These are phyloP conservation scores for Ceyx cyanopectus DNA, from an alignment of 2,113 vertebrate genomes.

Conservation along the genomic window DNA sequence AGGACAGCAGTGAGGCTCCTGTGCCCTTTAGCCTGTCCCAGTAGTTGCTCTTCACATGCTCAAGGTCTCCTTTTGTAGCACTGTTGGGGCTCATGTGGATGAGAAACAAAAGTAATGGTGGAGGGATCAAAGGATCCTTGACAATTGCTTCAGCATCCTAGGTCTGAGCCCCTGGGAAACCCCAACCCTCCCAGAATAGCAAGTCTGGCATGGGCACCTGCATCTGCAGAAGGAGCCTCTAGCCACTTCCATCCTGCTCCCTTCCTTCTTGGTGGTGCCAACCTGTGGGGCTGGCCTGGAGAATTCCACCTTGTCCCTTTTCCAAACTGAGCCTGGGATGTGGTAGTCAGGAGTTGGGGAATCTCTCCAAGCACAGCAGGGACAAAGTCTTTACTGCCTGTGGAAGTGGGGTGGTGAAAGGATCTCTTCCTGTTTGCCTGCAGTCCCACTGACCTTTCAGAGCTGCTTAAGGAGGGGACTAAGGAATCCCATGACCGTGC, in stretches of 20 bases:
- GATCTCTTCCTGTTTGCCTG: not conserved
- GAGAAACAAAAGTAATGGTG: not conserved
- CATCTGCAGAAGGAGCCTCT: not conserved
- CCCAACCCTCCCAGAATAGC: not conserved
- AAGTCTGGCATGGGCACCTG: accelerated
- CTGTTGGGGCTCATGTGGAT: not conserved
- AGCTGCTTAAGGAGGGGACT: slow-evolving; percentile 93
- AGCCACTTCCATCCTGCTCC: not conserved
- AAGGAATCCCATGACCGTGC: slow-evolving; percentile 93
- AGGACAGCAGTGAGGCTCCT: not conserved
- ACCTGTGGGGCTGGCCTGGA: not conserved
- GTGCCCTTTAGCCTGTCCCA: not conserved
- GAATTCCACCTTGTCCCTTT: not conserved
- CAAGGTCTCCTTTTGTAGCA: not conserved
- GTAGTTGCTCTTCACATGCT: not conserved
- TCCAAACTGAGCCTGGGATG: not conserved
- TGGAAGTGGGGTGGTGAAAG: not conserved
- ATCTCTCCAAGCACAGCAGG: not conserved
- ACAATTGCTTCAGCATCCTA: not conserved
- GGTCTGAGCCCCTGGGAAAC: not conserved
- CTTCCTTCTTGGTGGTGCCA: not conserved
- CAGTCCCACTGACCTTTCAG: slow-evolving; percentile 90
- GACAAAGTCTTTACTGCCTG: accelerated
- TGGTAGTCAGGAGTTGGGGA: not conserved
- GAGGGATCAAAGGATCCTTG: not conserved